These are phyloP conservation scores for Clitarchus hookeri DNA, from an alignment of 2,888 invertebrate genomes.

Conservation along the genomic window DNA sequence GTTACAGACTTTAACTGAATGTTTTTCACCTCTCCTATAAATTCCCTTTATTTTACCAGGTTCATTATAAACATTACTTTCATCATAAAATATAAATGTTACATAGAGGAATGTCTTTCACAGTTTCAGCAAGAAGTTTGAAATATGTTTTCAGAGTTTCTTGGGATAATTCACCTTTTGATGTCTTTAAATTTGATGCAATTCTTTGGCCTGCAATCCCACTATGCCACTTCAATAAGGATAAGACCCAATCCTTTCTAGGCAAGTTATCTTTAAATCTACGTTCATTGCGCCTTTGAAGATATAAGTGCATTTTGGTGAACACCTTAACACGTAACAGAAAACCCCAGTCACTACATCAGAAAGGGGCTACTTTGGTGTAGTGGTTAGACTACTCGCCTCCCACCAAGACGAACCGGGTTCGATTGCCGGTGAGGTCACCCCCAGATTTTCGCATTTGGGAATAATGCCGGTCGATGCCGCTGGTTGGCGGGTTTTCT, in stretches of 20 bases:
- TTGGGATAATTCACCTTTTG: background rate
- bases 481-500: too few species aligned
- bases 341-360: slow-evolving; percentile 1
- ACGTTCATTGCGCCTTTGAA: background rate
- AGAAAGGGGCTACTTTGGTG: too few species aligned
- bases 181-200: slow-evolving; percentile 22
- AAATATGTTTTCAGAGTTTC: slow-evolving; percentile 15
- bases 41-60: slow-evolving; percentile 43
- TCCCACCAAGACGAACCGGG: too few species aligned
- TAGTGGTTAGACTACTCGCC: too few species aligned
- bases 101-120: slow-evolving; percentile 1
- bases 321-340: background rate
- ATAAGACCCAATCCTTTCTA: background rate
- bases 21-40: slow-evolving; percentile 27
- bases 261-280: background rate
- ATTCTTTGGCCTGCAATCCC: background rate
- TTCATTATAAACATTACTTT: slow-evolving; percentile 47
- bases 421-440: too few species aligned
- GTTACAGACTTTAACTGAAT: slow-evolving; percentile 19
- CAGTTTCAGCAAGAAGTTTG: slow-evolving; percentile 1
- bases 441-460: too few species aligned
- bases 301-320: background rate
- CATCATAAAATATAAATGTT: slow-evolving; percentile 47
- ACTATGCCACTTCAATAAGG: slow-evolving; percentile 5
- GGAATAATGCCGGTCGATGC: too few species aligned